phyloP scores from a whole-genome alignment of 1,140 invertebrate species.

The Physella acuta region DNA sequence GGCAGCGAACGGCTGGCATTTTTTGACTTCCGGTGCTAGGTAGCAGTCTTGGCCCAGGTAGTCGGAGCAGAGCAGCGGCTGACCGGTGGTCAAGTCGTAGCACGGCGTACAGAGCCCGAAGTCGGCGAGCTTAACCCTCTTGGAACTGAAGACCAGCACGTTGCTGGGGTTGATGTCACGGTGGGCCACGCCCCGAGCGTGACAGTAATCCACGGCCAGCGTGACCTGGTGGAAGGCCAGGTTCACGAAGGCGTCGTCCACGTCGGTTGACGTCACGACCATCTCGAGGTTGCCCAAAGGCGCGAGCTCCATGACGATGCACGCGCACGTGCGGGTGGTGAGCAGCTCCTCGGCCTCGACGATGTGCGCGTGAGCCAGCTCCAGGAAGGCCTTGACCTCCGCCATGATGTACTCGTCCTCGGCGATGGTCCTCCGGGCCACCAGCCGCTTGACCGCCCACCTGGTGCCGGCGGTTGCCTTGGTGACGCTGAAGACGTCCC shows the following conservation, averaged over 20 bases:
- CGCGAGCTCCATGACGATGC: conserved; percentile 44
- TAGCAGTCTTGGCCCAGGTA: conserved; percentile 36
- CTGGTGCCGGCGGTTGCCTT: neutral
- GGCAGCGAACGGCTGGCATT: conserved; percentile 28
- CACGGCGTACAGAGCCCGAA: conserved; percentile 39
- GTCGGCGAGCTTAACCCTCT: conserved; percentile 37
- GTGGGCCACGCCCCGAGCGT: conserved; percentile 35
- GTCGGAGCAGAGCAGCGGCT: conserved; percentile 31
- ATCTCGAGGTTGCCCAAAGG: conserved; percentile 35
- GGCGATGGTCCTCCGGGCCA: conserved; percentile 25
- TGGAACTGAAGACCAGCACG: conserved; percentile 31
- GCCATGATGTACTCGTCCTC: conserved; percentile 35
- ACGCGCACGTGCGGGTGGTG: conserved; percentile 19
- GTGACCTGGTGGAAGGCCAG: conserved; percentile 31
- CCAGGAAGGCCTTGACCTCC: conserved; percentile 36
- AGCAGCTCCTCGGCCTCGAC: conserved; percentile 34
- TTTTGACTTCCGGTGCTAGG: conserved; percentile 38
- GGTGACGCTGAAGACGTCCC: conserved; percentile 36
- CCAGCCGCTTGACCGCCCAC: conserved; percentile 37
- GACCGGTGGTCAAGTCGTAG: conserved; percentile 19
- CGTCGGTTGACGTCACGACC: conserved; percentile 1
- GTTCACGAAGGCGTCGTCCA: conserved; percentile 4
- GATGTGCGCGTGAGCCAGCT: conserved; percentile 32
- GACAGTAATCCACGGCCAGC: conserved; percentile 35
- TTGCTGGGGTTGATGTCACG: conserved; percentile 42